These are phyloP conservation scores for Eidolon helvum DNA, from an alignment of 2,113 vertebrate genomes.

Conservation along the genomic window DNA sequence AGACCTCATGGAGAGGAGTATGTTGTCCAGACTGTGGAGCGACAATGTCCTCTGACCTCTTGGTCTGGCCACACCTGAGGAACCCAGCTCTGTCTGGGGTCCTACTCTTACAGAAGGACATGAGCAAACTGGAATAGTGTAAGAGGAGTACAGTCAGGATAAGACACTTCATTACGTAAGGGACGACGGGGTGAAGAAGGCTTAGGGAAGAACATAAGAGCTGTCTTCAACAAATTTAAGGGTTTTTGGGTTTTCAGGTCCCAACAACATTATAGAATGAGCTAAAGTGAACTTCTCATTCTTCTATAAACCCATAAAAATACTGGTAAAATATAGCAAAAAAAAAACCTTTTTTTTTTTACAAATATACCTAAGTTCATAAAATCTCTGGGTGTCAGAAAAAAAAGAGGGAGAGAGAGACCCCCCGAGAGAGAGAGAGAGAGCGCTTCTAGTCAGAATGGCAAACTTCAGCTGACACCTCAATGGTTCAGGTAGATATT, in stretches of 20 bases:
- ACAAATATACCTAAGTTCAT: slow-evolving; percentile 18
- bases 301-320: slow-evolving; percentile 6
- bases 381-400: slow-evolving; percentile 1
- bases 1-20: background rate
- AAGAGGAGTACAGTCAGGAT: background rate
- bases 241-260: background rate
- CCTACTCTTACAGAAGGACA: background rate
- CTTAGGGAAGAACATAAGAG: background rate
- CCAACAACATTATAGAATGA: background rate
- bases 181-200: background rate
- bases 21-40: background rate
- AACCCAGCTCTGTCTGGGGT: background rate
- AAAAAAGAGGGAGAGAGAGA: background rate
- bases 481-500: background rate
- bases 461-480: background rate
- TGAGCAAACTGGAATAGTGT: background rate
- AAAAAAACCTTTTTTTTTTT: background rate
- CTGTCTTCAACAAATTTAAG: background rate
- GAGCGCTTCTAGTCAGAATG: background rate
- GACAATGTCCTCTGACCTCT: background rate
- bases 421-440: too few relatives aligned
- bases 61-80: background rate
- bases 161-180: background rate
- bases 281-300: background rate
- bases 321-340: background rate